Evolutionary conservation across 1,140 invertebrate species (phyloP).

Genomic region (Brachionus koreanus): DNA sequence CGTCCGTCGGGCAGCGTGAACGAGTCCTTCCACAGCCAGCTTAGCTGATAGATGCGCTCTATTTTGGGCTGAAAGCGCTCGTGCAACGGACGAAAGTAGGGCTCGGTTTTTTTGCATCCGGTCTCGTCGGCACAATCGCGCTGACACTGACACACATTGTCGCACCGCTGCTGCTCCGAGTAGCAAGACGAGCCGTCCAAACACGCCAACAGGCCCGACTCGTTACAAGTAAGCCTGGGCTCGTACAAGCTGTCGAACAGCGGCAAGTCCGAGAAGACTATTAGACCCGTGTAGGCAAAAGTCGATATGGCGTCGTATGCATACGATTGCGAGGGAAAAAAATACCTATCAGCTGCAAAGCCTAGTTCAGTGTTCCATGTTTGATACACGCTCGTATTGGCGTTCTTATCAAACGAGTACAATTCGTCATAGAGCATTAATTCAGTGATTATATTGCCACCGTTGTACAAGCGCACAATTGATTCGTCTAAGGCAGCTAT

Average conservation of each 20-base stretch:
- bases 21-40: constrained; percentile 39
- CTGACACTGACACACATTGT: constrained; percentile 69
- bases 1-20: constrained; percentile 55
- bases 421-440: constrained; percentile 36
- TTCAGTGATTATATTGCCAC: constrained; percentile 1
- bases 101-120: constrained; percentile 71
- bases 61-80: constrained; percentile 60
- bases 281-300: constrained; percentile 68
- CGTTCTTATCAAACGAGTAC: constrained; percentile 23
- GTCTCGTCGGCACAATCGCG: constrained; percentile 82
- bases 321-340: constrained; percentile 39
- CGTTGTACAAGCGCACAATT: constrained; percentile 3
- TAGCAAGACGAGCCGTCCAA: constrained; percentile 68
- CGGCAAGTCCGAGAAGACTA: constrained; percentile 78
- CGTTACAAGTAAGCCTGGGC: constrained; percentile 65
- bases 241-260: constrained; percentile 50
- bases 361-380: constrained; percentile 23
- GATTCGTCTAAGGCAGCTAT: constrained; percentile 75
- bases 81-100: constrained; percentile 62
- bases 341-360: background rate
- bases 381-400: constrained; percentile 42
- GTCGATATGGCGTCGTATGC: constrained; percentile 45
- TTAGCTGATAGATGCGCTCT: constrained; percentile 50
- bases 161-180: constrained; percentile 70
- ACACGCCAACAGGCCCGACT: constrained; percentile 72